A percentile compares a stretch with the other conserved stretches of the same genome.
phyloP scores from a whole-genome alignment of 2,797 vertebrate genomes.

The Danio kyathit region DNA sequence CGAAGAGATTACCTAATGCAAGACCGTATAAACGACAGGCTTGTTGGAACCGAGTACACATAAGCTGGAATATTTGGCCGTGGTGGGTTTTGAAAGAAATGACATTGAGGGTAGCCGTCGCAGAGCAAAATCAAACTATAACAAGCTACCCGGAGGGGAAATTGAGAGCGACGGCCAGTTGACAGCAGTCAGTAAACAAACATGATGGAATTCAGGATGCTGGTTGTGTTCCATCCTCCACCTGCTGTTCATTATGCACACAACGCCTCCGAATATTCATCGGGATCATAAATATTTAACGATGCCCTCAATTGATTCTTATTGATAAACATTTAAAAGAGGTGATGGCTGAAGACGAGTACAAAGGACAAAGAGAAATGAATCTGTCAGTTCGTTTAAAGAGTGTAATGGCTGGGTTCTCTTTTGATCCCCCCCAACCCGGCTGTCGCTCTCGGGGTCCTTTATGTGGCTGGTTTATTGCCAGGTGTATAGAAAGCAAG shows the following conservation, averaged over 20 bases:
- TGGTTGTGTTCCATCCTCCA: slow-evolving; percentile 11
- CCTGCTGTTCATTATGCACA: slow-evolving; percentile 30
- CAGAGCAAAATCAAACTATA: slow-evolving; percentile 11
- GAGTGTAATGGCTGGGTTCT: slow-evolving; percentile 5
- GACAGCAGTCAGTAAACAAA: slow-evolving; percentile 45
- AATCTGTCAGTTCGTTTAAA: not conserved
- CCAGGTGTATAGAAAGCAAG: not conserved
- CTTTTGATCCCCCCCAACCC: not conserved
- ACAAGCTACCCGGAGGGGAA: slow-evolving; percentile 9
- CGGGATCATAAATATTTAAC: slow-evolving; percentile 21
- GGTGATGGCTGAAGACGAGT: not conserved
- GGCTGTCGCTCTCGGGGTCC: not conserved
- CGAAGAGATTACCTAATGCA: slow-evolving; percentile 18
- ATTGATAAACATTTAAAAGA: slow-evolving; percentile 36
- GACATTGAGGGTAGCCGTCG: slow-evolving; percentile 20
- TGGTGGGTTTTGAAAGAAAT: not conserved
- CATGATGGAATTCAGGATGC: slow-evolving; percentile 27
- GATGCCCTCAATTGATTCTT: not conserved
- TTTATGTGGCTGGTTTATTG: not conserved
- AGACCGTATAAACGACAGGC: not conserved
- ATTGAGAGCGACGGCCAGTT: slow-evolving; percentile 23
- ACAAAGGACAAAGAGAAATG: slow-evolving; percentile 34
- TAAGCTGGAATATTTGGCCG: not conserved
- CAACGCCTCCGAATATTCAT: slow-evolving; percentile 7
- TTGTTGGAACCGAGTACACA: not conserved